phyloP scores from a whole-genome alignment of 2,113 vertebrate genomes.

The Seriola rivoliana region DNA sequence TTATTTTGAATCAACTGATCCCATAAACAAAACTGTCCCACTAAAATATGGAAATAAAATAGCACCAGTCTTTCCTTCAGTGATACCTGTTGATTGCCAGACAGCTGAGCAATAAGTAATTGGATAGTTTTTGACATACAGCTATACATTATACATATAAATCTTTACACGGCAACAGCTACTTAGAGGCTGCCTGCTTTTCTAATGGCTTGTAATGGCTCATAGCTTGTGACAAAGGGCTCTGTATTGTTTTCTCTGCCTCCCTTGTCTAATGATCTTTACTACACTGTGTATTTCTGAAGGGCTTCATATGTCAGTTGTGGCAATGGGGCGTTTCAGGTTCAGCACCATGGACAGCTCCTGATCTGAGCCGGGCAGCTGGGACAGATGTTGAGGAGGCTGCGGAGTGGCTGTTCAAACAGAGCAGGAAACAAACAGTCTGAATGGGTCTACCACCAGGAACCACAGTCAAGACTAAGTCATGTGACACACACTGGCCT shows the following conservation, averaged over 20 bases:
- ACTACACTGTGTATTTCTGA: neutral
- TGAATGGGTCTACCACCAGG: no score
- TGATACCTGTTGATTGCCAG: neutral
- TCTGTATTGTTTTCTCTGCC: neutral
- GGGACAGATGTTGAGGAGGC: neutral
- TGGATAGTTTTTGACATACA: neutral
- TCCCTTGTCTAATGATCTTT: neutral
- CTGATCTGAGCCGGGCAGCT: neutral
- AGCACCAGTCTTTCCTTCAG: neutral
- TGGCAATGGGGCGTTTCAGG: neutral
- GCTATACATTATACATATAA: neutral
- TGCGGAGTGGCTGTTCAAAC: neutral
- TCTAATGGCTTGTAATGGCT: neutral
- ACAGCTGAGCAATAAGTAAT: neutral
- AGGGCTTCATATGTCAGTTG: neutral
- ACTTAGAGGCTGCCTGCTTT: neutral
- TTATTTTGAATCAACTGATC: neutral
- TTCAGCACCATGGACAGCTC: slow-evolving; percentile 48
- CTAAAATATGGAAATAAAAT: neutral
- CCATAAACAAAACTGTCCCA: neutral
- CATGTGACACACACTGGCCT: no score
- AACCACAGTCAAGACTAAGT: no score
- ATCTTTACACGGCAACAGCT: neutral
- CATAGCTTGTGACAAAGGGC: neutral
- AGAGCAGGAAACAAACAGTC: neutral